Percentiles rank a stretch among this genome's conserved stretches.
These are phyloP conservation scores for Neotoma lepida DNA, from an alignment of 2,113 vertebrate genomes.

Conservation along the genomic window DNA sequence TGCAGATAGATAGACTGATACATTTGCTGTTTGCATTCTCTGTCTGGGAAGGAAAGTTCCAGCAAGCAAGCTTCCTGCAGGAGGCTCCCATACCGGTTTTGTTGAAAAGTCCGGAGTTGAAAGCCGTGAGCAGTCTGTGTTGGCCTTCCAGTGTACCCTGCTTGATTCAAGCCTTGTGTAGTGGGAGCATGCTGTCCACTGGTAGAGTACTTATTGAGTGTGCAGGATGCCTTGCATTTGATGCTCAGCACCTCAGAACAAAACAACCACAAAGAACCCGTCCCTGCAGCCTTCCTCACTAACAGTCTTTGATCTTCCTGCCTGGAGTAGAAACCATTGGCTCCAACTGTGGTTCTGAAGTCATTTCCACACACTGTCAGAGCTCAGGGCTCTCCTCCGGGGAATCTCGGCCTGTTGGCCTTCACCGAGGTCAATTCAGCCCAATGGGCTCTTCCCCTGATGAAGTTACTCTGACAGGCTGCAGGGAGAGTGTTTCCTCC, in stretches of 20 bases:
- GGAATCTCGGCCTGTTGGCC: background rate
- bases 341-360: background rate
- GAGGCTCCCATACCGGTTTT: background rate
- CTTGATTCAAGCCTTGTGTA: background rate
- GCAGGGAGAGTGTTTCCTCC: background rate
- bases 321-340: background rate
- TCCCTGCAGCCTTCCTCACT: background rate
- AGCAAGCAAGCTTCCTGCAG: background rate
- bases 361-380: background rate
- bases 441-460: rapidly evolving
- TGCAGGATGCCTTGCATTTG: background rate
- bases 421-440: background rate
- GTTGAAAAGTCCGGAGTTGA: background rate
- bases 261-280: background rate
- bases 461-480: background rate
- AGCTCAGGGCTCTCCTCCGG: no score
- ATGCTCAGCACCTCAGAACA: background rate
- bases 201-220: background rate
- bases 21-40: background rate
- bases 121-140: rapidly evolving
- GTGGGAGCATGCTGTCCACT: background rate
- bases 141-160: no score
- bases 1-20: background rate
- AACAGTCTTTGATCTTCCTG: background rate
- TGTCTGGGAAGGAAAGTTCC: background rate